Conservation (phyloP, 1,140 invertebrate genomes). For the Zaprionus taronus region DNA sequence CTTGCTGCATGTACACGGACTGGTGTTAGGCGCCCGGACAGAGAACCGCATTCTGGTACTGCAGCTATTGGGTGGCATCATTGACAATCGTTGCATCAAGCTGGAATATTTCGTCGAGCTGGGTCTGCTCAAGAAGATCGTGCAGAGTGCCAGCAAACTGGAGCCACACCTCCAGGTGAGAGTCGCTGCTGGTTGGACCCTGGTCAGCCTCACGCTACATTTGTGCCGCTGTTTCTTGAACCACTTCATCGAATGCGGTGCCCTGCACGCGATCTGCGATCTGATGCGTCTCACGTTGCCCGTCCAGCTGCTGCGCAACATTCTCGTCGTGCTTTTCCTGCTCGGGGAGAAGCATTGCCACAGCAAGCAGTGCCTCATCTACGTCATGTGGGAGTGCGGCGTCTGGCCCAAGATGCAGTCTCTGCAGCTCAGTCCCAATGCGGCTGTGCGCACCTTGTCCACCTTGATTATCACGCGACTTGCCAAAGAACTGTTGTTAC, state of each 20-base stretch:
- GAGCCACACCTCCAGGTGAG: conserved; percentile 19
- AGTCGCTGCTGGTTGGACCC: conserved; percentile 31
- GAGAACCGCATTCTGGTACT: conserved; percentile 37
- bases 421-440: conserved; percentile 18
- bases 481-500: conserved; percentile 13
- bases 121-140: conserved; percentile 30
- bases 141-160: conserved; percentile 28
- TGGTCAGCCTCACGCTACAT: conserved; percentile 34
- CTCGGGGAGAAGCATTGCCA: conserved; percentile 44
- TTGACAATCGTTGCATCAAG: conserved; percentile 38
- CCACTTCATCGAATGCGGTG: conserved; percentile 29
- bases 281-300: conserved; percentile 31
- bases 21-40: conserved; percentile 6
- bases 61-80: conserved; percentile 36
- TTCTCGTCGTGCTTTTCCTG: conserved; percentile 27
- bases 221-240: conserved; percentile 23
- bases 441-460: conserved; percentile 21
- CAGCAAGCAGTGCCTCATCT: conserved; percentile 19
- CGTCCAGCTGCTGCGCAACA: conserved; percentile 43
- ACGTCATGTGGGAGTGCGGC: conserved; percentile 28
- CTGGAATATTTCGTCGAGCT: conserved; percentile 32
- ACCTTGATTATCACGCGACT: conserved; percentile 9
- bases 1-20: conserved; percentile 29
- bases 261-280: conserved; percentile 30
- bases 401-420: conserved; percentile 12